These are phyloP conservation scores for Nasua narica DNA, from an alignment of 2,797 vertebrate species.

Conservation along the genomic window DNA sequence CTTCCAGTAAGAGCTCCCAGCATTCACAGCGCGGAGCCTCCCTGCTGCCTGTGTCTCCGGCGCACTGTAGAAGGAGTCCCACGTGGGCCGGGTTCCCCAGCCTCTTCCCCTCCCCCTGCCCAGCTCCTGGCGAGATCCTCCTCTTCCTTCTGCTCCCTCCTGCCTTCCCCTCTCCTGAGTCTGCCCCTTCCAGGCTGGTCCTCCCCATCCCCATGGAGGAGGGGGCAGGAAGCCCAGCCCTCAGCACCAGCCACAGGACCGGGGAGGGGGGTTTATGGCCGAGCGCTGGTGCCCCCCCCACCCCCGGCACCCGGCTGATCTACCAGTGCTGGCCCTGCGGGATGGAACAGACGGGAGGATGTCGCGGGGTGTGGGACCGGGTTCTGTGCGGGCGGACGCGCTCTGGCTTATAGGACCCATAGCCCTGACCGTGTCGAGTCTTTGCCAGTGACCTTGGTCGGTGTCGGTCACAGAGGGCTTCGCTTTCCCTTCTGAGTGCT, in stretches of 20 bases:
- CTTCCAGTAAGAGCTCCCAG: background rate
- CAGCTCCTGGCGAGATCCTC: fast-evolving
- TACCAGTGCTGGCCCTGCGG: background rate
- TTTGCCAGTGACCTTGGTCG: background rate
- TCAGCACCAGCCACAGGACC: fast-evolving
- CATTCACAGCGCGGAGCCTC: background rate
- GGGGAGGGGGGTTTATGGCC: background rate
- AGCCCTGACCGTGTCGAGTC: background rate
- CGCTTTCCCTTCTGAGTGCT: background rate
- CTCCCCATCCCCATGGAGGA: fast-evolving
- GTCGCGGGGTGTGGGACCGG: background rate
- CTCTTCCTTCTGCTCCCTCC: fast-evolving
- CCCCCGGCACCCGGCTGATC: background rate
- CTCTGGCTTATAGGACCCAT: background rate
- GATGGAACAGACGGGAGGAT: too few species aligned
- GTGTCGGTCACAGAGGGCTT: fast-evolving
- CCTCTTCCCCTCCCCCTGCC: fast-evolving
- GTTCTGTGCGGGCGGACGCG: background rate
- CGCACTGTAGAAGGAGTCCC: background rate
- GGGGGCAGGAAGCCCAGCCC: background rate
- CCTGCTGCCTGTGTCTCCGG: too few species aligned
- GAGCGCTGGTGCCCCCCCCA: fast-evolving
- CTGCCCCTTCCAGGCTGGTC: fast-evolving
- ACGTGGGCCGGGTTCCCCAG: fast-evolving
- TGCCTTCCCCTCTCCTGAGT: background rate